These are phyloP conservation scores for Rhyacichthys aspro DNA, from an alignment of 2,797 vertebrate genomes.

Conservation along the genomic window DNA sequence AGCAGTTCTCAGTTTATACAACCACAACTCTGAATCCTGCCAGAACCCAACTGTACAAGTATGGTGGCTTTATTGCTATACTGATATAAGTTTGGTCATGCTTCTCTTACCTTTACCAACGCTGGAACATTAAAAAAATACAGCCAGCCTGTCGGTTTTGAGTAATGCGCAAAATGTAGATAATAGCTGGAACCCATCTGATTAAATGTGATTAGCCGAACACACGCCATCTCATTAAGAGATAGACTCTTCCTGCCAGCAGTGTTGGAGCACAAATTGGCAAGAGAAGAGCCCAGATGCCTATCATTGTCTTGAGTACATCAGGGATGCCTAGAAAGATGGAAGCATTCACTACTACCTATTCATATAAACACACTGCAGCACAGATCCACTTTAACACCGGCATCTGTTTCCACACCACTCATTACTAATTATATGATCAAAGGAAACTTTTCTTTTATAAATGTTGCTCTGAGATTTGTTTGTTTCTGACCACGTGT, in stretches of 20 bases:
- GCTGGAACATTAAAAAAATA: background rate
- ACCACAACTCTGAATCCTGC: too few relatives aligned
- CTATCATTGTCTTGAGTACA: slow-evolving; percentile 35
- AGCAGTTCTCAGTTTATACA: too few relatives aligned
- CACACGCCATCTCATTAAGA: slow-evolving; percentile 69
- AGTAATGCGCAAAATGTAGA: slow-evolving; percentile 48
- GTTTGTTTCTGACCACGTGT: slow-evolving; percentile 28
- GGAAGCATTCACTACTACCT: slow-evolving; percentile 9
- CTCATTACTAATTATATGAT: slow-evolving; percentile 43
- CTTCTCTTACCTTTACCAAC: too few relatives aligned
- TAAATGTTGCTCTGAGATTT: slow-evolving; percentile 38
- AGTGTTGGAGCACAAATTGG: slow-evolving; percentile 59
- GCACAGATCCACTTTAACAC: slow-evolving; percentile 10
- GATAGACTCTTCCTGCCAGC: slow-evolving; percentile 60
- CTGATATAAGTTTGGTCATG: too few relatives aligned
- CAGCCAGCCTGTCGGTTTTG: slow-evolving; percentile 26
- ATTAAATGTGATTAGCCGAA: slow-evolving; percentile 67
- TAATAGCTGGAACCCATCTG: slow-evolving; percentile 63
- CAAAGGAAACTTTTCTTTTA: slow-evolving; percentile 50
- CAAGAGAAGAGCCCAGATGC: slow-evolving; percentile 42
- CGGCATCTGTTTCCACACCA: slow-evolving; percentile 54
- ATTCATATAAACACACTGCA: slow-evolving; percentile 3
- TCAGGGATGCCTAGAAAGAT: slow-evolving; percentile 17
- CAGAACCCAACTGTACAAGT: too few relatives aligned
- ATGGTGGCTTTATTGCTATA: background rate